These are phyloP conservation scores for Oreochromis niloticus DNA, from an alignment of 2,113 vertebrate species.

Conservation along the genomic window DNA sequence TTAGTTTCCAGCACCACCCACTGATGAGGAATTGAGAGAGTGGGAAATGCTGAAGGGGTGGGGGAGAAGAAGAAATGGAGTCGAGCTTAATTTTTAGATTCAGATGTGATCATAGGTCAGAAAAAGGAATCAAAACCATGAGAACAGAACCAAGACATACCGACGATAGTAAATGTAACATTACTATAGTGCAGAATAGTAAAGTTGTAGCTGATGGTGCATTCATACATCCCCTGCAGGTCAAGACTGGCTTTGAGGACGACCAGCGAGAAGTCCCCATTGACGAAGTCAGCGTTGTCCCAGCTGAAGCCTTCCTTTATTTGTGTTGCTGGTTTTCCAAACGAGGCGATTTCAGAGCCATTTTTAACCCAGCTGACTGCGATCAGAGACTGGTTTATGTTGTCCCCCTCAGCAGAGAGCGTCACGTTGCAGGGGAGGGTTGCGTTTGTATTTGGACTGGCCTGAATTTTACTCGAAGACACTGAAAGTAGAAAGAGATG, in stretches of 20 bases:
- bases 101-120: neutral
- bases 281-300: no score
- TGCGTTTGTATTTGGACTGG: constrained; percentile 26
- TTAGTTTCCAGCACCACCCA: constrained; percentile 55
- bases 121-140: neutral
- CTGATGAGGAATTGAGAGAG: constrained; percentile 47
- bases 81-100: neutral
- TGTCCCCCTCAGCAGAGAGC: neutral
- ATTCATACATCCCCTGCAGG: no score
- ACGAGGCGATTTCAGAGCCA: no score
- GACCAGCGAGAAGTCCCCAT: no score
- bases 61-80: neutral
- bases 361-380: constrained; percentile 44
- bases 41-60: constrained; percentile 34
- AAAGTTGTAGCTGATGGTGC: neutral
- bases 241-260: no score
- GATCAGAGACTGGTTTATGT: constrained; percentile 21
- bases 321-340: no score
- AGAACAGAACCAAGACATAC: constrained; percentile 33
- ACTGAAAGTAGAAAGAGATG: constrained; percentile 29
- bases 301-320: no score
- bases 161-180: constrained; percentile 53
- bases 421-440: constrained; percentile 58
- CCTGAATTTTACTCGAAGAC: constrained; percentile 39
- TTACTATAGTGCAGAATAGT: constrained; percentile 21